Base-by-base conservation (phyloP, 35 echinoderm and acorn worm species). In the Patiria miniata region DNA sequence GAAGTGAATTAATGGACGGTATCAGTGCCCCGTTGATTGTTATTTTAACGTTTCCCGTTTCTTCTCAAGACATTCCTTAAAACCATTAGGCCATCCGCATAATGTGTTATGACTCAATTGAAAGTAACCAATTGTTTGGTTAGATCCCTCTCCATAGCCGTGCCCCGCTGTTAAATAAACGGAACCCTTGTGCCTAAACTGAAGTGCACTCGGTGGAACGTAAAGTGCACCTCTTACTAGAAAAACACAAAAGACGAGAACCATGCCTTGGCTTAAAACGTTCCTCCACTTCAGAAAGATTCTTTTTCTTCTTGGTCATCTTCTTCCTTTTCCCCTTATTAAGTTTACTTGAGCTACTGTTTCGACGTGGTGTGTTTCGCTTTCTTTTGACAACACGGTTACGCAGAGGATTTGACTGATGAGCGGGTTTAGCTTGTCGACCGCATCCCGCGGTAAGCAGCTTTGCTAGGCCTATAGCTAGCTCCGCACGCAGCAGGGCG, bases 101-200 rank as follows among this genome's bases (percentile, higher is more conserved):
- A 73, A 73, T 73, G 65, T 73, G 65, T 73, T 73, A 14, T 73
- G 65, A 73, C 65, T 73, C 65, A 73, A 73, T 73, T 69, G 26
- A 73, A 73, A 73, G 65, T 73, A 73, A 73, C 65, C 19, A 73
- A 73, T 23, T 73, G 65, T 73, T 73, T 73, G 65, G 65, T 73
- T 73, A 73, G 65, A 73, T 73, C 65, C 26, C 65, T 34, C 65
- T 73, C 65, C 34, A 32, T 32, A 2, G 21, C 26, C 14, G 34
- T 73, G 65, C 29, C 65, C 65, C 65, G 65, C 65, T 73, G 65
- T 73, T 73, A 73, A 73, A 73, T 73, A 73, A 73, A 73, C 65
- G 65, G 65, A 34, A 26, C 65, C 61, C 65, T 34, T 73, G 26
- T 73, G 65, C 65, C 65, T 23, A 73, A 73, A 69, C 18, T 23